phyloP scores from a whole-genome alignment of 2,888 invertebrate genomes.

The Rugalucina vietnamica region DNA sequence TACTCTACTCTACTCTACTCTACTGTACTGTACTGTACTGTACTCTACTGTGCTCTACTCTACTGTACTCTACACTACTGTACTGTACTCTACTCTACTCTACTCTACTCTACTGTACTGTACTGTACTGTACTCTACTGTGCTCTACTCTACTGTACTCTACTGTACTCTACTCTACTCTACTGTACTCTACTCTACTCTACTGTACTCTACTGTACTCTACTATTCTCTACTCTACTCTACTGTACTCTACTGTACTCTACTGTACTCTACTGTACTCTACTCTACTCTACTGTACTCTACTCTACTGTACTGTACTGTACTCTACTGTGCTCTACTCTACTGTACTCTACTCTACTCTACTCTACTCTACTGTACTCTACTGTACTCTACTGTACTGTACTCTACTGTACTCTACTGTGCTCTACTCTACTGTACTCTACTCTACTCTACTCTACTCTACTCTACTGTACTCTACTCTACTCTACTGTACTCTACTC shows the following conservation, averaged over 20 bases:
- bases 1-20: neutral
- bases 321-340: neutral
- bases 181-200: constrained; percentile 20
- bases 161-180: constrained; percentile 27
- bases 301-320: constrained; percentile 6
- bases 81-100: neutral
- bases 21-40: neutral
- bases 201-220: constrained; percentile 28
- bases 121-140: constrained; percentile 31
- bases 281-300: constrained; percentile 16
- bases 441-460: constrained; percentile 13
- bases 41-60: no score
- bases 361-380: neutral
- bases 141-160: constrained; percentile 26
- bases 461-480: constrained; percentile 23
- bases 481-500: constrained; percentile 26
- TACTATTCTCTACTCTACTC: constrained; percentile 25
- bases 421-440: constrained; percentile 14
- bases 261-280: constrained; percentile 23
- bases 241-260: no score
- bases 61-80: neutral
- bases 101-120: no score
- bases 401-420: constrained; percentile 18
- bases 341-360: neutral
- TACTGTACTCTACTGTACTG: neutral